Evolutionary conservation across 2,113 vertebrate genomes (phyloP), one percentile per base, ranked within the genome.

Genomic region (Empidonax alnorum): DNA sequence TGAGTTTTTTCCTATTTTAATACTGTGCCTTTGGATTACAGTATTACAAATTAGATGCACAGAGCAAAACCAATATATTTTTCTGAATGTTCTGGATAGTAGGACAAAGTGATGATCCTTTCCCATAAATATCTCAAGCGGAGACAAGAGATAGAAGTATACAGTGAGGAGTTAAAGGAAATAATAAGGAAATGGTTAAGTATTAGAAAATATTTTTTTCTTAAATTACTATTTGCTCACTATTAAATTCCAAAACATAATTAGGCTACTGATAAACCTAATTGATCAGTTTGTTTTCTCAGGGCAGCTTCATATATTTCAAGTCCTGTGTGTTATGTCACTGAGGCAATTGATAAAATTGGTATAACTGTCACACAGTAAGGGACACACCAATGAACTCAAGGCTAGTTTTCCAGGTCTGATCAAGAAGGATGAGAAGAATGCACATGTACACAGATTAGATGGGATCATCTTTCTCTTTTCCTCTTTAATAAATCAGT

Each of bases 261-360:
- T 9, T 21, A 30, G 8, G 9, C 14, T 85, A 23, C 37, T 87
- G 9, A 4, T 63, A 46, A 63, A 9, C 13, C 2, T 37, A 50
- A 53, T 12, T 42, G 12, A 41, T 46, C 28, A 35, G 12, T 56
- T 42, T 63, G 9, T 10, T 71, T 82, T 83, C 41, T 83, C 1
- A 3, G 14, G n/a, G n/a, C 12, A 8, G 5, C 7, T 17, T 75
- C 9, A 14, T 13, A 39, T 30, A 71, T 82, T 77, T 76, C 49
- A 59, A 79, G 31, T 3, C 9, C 16, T 37, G 4, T 46, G 22
- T 0, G 0, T 72, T 58, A n/a, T 31, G 44, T 4, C 16, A 47
- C 35, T 41, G 30, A 75, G n/a, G 23, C 6, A 47, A 15, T 4
- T 78, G 25, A 14, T 59, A 59, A 49, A 56, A 68, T 44, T 16